phyloP scores from a whole-genome alignment of 2,888 invertebrate species.

The Kuschelorhynchus macadamiae region DNA sequence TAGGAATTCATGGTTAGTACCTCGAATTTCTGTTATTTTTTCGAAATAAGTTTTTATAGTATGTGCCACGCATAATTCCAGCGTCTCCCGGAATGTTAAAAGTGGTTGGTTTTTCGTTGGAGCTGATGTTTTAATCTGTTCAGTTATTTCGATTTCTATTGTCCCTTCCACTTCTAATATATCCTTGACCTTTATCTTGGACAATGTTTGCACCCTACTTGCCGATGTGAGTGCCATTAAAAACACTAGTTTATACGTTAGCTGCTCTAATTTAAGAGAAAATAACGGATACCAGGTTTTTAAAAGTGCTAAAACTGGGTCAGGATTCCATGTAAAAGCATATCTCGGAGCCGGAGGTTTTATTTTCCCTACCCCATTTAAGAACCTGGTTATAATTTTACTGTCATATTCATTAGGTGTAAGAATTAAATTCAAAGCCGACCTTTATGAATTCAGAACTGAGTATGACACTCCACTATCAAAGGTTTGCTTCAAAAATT shows the following conservation, averaged over 20 bases:
- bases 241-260: no score
- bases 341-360: no score
- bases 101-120: conserved; percentile 4
- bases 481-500: neutral
- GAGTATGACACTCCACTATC: conserved; percentile 5
- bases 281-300: no score
- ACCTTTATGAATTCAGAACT: conserved; percentile 12
- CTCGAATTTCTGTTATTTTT: conserved; percentile 1
- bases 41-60: conserved; percentile 14
- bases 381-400: no score
- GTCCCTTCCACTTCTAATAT: neutral
- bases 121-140: neutral
- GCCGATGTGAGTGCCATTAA: no score
- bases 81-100: conserved; percentile 8
- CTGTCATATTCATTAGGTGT: no score
- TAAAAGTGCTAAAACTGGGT: no score
- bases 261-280: no score
- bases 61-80: conserved; percentile 18
- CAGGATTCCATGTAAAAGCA: no score
- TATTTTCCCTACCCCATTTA: no score
- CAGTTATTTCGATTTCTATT: conserved; percentile 24
- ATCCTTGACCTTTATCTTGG: no score
- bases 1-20: neutral
- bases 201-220: no score
- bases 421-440: conserved; percentile 6